These are phyloP conservation scores for Thysanoteuthis rhombus DNA, from an alignment of 2,888 invertebrate species.

Conservation along the genomic window DNA sequence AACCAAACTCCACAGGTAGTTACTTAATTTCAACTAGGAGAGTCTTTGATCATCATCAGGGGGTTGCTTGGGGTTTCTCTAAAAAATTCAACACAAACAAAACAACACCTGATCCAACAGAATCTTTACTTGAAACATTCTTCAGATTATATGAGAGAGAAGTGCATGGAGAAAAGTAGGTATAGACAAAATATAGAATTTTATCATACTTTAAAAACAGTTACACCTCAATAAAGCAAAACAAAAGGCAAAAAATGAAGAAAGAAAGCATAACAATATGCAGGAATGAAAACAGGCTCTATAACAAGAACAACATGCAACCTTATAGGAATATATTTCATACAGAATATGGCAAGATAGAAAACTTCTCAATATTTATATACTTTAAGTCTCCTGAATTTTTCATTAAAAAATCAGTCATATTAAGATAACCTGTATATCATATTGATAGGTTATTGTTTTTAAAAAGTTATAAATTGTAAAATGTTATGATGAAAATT, in stretches of 20 bases:
- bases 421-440: not conserved
- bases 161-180: not conserved
- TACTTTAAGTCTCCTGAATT: too few species aligned
- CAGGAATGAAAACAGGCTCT: not conserved
- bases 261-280: not conserved
- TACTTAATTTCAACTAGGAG: not conserved
- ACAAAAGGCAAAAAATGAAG: too few species aligned
- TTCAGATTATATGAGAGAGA: not conserved
- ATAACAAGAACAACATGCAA: not conserved
- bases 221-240: not conserved
- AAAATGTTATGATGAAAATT: too few species aligned
- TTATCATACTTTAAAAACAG: not conserved
- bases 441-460: not conserved
- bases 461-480: too few species aligned
- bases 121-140: not conserved
- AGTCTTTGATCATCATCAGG: not conserved
- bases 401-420: too few species aligned
- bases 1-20: too few species aligned
- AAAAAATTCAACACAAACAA: not conserved
- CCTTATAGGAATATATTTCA: not conserved
- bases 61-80: not conserved
- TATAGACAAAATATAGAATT: not conserved
- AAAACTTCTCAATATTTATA: not conserved
- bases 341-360: not conserved
- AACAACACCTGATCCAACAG: not conserved